A percentile compares a stretch with the other conserved stretches of the same genome.
phyloP scores from a whole-genome alignment of 1,140 invertebrate species.

The Heterodera schachtii region DNA sequence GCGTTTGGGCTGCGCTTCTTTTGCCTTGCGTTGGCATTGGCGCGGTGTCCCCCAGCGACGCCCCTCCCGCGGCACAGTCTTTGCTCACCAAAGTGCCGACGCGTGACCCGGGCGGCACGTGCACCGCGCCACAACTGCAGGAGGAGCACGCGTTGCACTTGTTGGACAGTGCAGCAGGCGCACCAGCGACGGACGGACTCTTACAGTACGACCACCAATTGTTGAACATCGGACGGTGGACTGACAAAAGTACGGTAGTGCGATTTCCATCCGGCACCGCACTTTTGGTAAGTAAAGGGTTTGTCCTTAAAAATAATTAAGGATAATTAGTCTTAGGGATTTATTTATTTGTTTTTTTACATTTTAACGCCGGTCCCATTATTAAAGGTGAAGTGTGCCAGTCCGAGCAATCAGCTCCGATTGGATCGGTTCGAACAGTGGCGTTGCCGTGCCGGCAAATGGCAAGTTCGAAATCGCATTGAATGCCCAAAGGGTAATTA shows the following conservation, averaged over 20 bases:
- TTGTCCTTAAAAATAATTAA: neutral
- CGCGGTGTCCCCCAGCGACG: neutral
- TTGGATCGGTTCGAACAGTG: conserved; percentile 46
- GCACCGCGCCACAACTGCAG: neutral
- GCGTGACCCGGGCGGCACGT: conserved; percentile 6
- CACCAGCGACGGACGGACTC: neutral
- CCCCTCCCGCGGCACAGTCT: neutral
- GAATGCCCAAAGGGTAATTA: conserved; percentile 45
- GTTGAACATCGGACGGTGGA: neutral
- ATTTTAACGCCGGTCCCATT: neutral
- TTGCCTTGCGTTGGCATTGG: conserved; percentile 9
- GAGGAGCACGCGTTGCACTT: conserved; percentile 10
- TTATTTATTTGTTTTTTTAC: too few relatives aligned
- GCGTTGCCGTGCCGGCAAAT: conserved; percentile 46
- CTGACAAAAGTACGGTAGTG: neutral
- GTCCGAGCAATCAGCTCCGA: conserved; percentile 23
- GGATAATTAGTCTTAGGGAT: neutral
- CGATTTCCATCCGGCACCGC: conserved; percentile 20
- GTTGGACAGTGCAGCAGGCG: neutral
- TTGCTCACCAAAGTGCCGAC: neutral
- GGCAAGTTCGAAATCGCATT: conserved; percentile 45
- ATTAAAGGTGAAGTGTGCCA: conserved; percentile 41
- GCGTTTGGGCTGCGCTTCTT: conserved; percentile 21
- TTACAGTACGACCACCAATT: neutral
- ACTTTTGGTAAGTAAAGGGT: neutral